Percentiles rank a stretch among this genome's conserved stretches.
Conservation (phyloP, 2,113 vertebrate genomes). For the Hepsetus odoe region DNA sequence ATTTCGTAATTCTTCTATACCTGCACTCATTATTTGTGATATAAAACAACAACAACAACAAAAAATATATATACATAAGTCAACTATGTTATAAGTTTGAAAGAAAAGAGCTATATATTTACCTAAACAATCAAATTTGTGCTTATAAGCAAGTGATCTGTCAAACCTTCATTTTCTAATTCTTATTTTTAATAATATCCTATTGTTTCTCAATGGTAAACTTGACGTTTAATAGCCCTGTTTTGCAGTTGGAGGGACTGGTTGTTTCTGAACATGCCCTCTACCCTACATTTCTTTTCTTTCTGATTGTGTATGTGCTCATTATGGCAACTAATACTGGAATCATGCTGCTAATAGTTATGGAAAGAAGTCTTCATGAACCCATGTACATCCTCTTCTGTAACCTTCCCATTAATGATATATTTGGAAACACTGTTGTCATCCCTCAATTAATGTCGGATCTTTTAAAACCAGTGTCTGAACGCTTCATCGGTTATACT, state of each 20-base stretch:
- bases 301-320: constrained; percentile 62
- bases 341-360: constrained; percentile 55
- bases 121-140: too few relatives aligned
- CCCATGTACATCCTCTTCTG: constrained; percentile 56
- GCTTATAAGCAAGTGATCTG: too few relatives aligned
- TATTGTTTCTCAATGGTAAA: constrained; percentile 60
- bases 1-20: too few relatives aligned
- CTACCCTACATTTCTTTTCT: constrained; percentile 45
- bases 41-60: too few relatives aligned
- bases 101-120: too few relatives aligned
- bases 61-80: too few relatives aligned
- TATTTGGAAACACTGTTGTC: constrained; percentile 48
- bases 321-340: constrained; percentile 58
- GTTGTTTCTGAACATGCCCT: constrained; percentile 35
- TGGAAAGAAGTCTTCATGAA: constrained; percentile 62
- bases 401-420: constrained; percentile 54
- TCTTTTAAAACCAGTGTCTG: neutral
- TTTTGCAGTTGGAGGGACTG: constrained; percentile 62
- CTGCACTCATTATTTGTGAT: too few relatives aligned
- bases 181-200: neutral
- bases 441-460: constrained; percentile 58
- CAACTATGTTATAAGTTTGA: too few relatives aligned
- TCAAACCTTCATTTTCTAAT: neutral
- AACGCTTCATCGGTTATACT: constrained; percentile 44
- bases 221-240: constrained; percentile 8